A percentile compares a stretch with the other conserved stretches of the same genome.
Conservation (phyloP, 1,140 invertebrate species). For the Drosophila ohnishii region DNA sequence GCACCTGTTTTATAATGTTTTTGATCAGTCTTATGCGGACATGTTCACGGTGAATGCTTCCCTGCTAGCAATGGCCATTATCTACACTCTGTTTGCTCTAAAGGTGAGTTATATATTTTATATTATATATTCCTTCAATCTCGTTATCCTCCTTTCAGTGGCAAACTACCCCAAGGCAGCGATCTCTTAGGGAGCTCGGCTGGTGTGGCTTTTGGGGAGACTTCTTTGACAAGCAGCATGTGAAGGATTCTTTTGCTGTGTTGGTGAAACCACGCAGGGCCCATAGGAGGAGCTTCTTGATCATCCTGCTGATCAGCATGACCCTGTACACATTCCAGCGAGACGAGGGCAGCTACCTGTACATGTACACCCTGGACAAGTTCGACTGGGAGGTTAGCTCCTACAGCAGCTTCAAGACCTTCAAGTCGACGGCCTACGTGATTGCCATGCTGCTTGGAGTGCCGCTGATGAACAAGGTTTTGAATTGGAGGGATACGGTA, state of each 20-base stretch:
- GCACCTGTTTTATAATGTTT: conserved; percentile 85
- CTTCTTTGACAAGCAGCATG: conserved; percentile 88
- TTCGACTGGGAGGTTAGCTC: conserved; percentile 87
- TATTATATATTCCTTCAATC: neutral
- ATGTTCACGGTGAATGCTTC: conserved; percentile 89
- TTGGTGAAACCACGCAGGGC: conserved; percentile 84
- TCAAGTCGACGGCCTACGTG: conserved; percentile 87
- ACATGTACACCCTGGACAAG: conserved; percentile 87
- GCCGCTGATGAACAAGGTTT: conserved; percentile 87
- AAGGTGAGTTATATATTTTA: conserved; percentile 56
- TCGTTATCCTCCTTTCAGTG: conserved; percentile 74
- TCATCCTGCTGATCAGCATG: conserved; percentile 88
- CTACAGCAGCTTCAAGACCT: conserved; percentile 88
- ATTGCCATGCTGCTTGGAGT: conserved; percentile 87
- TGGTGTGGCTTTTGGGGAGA: conserved; percentile 86
- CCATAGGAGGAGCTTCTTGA: conserved; percentile 86
- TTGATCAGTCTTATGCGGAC: conserved; percentile 86
- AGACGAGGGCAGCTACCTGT: conserved; percentile 88
- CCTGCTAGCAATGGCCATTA: conserved; percentile 85
- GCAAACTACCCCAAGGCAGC: conserved; percentile 86
- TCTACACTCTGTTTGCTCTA: conserved; percentile 85
- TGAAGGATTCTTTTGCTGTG: conserved; percentile 85
- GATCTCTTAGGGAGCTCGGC: conserved; percentile 84
- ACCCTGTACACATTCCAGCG: conserved; percentile 90
- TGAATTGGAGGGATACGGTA: conserved; percentile 87